Conservation (phyloP, 2,113 vertebrate species). For the Marmota monax region DNA sequence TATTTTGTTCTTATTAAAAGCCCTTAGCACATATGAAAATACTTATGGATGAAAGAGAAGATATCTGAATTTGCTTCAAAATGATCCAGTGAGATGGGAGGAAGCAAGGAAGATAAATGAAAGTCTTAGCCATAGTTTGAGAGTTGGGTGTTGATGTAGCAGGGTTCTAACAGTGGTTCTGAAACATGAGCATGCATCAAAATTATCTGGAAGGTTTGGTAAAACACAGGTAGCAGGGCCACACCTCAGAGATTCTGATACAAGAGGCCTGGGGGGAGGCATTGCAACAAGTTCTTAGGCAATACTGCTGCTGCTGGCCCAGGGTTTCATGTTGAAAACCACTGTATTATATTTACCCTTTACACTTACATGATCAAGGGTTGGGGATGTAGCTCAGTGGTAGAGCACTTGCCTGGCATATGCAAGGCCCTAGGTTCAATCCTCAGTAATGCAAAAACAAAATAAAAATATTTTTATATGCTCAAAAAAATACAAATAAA, state of each 20-base stretch:
- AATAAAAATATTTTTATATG: background rate
- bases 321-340: background rate
- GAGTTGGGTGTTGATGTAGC: background rate
- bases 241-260: background rate
- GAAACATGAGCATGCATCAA: background rate
- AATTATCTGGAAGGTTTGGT: background rate
- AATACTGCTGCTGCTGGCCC: background rate
- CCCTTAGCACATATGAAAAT: background rate
- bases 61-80: constrained; percentile 41
- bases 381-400: no score
- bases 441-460: no score
- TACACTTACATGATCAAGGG: background rate
- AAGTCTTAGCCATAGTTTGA: background rate
- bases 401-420: no score
- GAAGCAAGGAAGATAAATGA: background rate
- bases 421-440: no score
- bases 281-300: background rate
- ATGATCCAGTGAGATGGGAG: background rate
- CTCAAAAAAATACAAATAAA: constrained; percentile 10
- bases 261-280: background rate
- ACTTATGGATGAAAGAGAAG: constrained; percentile 3
- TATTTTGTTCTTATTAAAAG: constrained; percentile 47
- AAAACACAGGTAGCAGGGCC: background rate
- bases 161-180: background rate
- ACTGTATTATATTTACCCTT: background rate